Evolutionary conservation across 2,888 invertebrate species (phyloP), one percentile per base, ranked within the genome.

Genomic region (Leuctra nigra): DNA sequence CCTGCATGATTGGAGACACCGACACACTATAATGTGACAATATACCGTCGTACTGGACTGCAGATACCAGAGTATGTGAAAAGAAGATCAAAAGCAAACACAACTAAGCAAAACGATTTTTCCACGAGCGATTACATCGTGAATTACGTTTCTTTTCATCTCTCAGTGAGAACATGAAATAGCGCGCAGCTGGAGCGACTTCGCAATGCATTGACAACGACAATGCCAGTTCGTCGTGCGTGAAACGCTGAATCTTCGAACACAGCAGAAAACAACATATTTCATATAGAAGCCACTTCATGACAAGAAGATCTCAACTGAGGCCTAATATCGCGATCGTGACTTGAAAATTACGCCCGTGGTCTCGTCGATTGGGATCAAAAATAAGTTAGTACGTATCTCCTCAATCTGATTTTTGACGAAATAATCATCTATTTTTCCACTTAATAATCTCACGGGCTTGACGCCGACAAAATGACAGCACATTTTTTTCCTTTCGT

Each of bases 391-490:
- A n/a, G n/a, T n/a, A n/a, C n/a, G 33, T 50, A 50, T 50, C 50
- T 50, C 7, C 22, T 35, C 50, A 50, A 44, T 50, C 50, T 33
- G 50, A 50, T 20, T 29, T n/a, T 29, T 33, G 50, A 50, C 35
- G 33, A 18, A 50, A n/a, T n/a, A n/a, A 50, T 35, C 50, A 20
- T 29, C 50, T 20, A 50, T 50, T 50, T n/a, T 50, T 50, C 50
- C 50, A 35, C 50, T 50, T 50, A 33, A 50, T 35, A 50, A 50
- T 50, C 33, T 35, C 50, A n/a, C 33, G 35, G 35, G 35, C 50
- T 35, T 33, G n/a, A 20, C 18, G 16, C 29, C 18, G 2, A 50
- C 35, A 50, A 50, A 29, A 50, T 33, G 33, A 44, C 44, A 44
- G 23, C n/a, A n/a, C 22, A 44, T 44, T 23, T 44, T 44, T 44